Base-by-base conservation (phyloP, 1,140 invertebrate species). In the Macrosteles quadrilineatus region DNA sequence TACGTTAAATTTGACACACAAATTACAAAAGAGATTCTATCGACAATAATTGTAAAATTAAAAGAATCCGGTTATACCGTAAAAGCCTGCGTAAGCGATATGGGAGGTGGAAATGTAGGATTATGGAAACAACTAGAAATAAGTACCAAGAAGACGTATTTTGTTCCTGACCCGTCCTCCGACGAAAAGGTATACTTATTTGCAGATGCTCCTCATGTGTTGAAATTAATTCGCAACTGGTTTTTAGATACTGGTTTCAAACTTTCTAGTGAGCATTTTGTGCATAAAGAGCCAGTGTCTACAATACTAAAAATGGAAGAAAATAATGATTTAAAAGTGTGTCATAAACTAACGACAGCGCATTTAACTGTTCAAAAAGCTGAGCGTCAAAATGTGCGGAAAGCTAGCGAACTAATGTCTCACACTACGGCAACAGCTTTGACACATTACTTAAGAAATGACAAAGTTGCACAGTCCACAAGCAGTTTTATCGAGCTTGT, bases 381-480 rank as follows among this genome's bases (percentile, higher is more conserved):
- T 14, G 14, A 27, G 23, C 23, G 65, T 2, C 65, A 71, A 36
- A 68, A 68, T 53, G 63, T 71, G 0, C 25, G 43, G 36, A 45
- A 40, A 29, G 69, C 69, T 27, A 55, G 32, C 1, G 62, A 71
- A 19, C 50, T 71, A 6, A n/a, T 71, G 29, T 71, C 69, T 53
- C 63, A 71, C 17, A 71, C 69, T 1, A 55, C 65, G 1, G 30
- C 65, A 14, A 55, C 69, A 17, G 65, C 69, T 19, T 47, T 70
- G 14, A n/a, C 30, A n/a, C 19, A 68, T 53, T 71, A 71, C n/a
- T 17, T 47, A 21, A 25, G 36, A 45, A 25, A 21, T 67, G 63
- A 31, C 30, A 30, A 14, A 17, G n/a, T 30, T 2, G 21, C 23
- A 62, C n/a, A 23, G 14, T 11, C 9, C 17, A 43, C 36, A 17